A percentile compares a stretch with the other conserved stretches of the same genome.
These are phyloP conservation scores for Hyphantria cunea DNA, from an alignment of 1,140 invertebrate genomes.

Conservation along the genomic window DNA sequence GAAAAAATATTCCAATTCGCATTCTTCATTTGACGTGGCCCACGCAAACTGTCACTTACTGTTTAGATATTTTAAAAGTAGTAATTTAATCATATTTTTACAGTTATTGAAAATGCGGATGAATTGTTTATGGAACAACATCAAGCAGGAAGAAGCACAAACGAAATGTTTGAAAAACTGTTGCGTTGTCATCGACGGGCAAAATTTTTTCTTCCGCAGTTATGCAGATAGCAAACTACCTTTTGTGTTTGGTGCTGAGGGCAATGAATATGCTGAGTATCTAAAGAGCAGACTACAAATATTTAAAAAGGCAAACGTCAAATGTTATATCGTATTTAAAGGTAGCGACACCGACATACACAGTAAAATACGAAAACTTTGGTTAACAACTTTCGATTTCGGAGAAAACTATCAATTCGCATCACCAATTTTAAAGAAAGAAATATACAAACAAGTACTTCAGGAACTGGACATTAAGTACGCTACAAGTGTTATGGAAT, in stretches of 20 bases:
- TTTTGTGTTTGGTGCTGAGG: slow-evolving; percentile 42
- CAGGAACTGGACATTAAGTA: slow-evolving; percentile 50
- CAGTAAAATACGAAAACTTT: slow-evolving; percentile 5
- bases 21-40: too few relatives aligned
- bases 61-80: too few relatives aligned
- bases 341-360: slow-evolving; percentile 41
- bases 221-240: slow-evolving; percentile 33
- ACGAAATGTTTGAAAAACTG: neutral
- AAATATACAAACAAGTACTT: slow-evolving; percentile 43
- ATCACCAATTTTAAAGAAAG: slow-evolving; percentile 36
- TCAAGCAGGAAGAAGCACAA: too few relatives aligned
- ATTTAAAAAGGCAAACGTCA: slow-evolving; percentile 50
- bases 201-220: slow-evolving; percentile 45
- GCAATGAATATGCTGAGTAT: slow-evolving; percentile 40
- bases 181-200: slow-evolving; percentile 50
- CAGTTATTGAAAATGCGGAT: too few relatives aligned
- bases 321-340: slow-evolving; percentile 54
- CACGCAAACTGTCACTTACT: too few relatives aligned
- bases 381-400: neutral
- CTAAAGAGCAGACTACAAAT: slow-evolving; percentile 28
- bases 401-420: slow-evolving; percentile 4
- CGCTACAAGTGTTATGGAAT: slow-evolving; percentile 34
- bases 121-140: too few relatives aligned
- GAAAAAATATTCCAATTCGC: too few relatives aligned
- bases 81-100: too few relatives aligned